A percentile compares a stretch with the other conserved stretches of the same genome.
These are phyloP conservation scores for Zapornia atra DNA, from an alignment of 2,113 vertebrate genomes.

Conservation along the genomic window DNA sequence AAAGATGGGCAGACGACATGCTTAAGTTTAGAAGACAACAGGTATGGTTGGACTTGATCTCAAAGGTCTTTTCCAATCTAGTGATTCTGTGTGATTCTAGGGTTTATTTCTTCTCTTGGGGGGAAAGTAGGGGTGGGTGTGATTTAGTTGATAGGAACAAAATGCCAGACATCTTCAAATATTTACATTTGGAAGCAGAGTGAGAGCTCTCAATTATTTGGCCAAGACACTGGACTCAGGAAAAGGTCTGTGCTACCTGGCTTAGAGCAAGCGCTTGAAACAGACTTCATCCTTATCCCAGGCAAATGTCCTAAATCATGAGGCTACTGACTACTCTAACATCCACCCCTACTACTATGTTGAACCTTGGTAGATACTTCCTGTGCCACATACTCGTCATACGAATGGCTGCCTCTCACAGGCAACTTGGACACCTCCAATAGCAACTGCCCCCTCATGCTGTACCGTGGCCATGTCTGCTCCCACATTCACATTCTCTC, in stretches of 20 bases:
- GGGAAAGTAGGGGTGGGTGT: neutral
- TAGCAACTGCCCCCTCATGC: neutral
- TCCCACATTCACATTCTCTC: neutral
- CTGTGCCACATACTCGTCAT: neutral
- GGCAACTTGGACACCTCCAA: neutral
- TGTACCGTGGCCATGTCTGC: rapidly evolving
- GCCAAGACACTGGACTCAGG: neutral
- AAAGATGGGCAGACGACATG: too few species aligned
- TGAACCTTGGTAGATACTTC: neutral
- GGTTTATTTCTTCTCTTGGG: neutral
- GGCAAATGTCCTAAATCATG: neutral
- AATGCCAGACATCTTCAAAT: neutral
- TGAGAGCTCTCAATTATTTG: neutral
- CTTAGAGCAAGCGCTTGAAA: neutral
- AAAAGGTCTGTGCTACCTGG: neutral
- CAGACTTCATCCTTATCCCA: neutral
- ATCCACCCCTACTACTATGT: rapidly evolving
- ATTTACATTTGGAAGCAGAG: neutral
- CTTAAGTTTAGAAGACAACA: too few species aligned
- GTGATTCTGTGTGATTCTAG: too few species aligned
- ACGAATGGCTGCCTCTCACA: neutral
- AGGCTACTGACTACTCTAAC: neutral
- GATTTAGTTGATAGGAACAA: neutral
- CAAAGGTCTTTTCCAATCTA: too few species aligned
- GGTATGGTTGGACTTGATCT: too few species aligned